Evolutionary conservation across 2,888 invertebrate genomes (phyloP), one percentile per base, ranked within the genome.

Genomic region (Apamea epomidion): DNA sequence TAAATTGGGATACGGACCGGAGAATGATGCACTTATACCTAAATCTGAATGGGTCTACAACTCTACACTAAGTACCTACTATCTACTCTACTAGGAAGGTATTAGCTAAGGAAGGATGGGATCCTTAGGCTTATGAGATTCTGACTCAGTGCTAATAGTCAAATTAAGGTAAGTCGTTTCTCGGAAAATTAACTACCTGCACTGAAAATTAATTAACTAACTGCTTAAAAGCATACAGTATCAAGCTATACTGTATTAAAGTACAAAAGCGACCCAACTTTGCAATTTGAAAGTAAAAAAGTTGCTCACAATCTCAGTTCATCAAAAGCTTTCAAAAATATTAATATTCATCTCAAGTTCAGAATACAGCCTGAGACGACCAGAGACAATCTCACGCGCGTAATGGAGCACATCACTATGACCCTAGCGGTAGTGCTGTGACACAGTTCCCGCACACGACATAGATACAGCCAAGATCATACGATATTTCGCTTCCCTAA

Each of bases 391-490:
- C 82, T 89, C 81, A 80, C 85, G 84, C 84, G 86, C 88, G 88
- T 89, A 91, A 86, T 90, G 88, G 90, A 92, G 91, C 91, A 89
- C 91, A 91, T 92, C 91, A 90, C 90, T 91, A 88, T 92, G 93
- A 94, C 93, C 89, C 92, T 93, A 94, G 93, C 94, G 94, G 94
- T 94, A 93, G 93, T 93, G 93, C 87, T 92, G 93, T 93, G 94
- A 94, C 94, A 94, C 90, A 90, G 91, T 94, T 94, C 90, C 91
- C 92, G 91, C 84, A 90, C 90, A 89, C 87, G 92, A 91, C 93
- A 92, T 86, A 84, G 91, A 91, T 92, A 92, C 89, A 89, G 81
- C 88, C 80, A 86, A 91, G 91, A 93, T 93, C 84, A 88, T 89
- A 84, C 87, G 87, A 90, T 89, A 90, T 86, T 86, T 84, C 74